These are phyloP conservation scores for Ranitomeya variabilis DNA, from an alignment of 2,113 vertebrate species.

Conservation along the genomic window DNA sequence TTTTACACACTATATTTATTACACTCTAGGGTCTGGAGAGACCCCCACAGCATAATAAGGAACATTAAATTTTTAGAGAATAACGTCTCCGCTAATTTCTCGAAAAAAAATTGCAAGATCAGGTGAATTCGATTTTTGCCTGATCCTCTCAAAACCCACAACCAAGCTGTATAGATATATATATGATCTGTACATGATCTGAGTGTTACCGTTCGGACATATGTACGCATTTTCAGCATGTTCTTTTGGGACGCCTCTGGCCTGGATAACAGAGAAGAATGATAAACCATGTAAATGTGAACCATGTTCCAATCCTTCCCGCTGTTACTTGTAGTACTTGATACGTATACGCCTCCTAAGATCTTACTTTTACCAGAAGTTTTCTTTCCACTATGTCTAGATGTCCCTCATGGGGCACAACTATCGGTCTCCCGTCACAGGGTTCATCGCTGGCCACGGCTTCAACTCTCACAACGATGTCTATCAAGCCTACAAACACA, in stretches of 20 bases:
- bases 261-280: conserved; percentile 60
- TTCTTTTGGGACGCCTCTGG: conserved; percentile 70
- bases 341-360: neutral
- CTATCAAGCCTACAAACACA: conserved; percentile 55
- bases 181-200: neutral
- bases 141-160: too few relatives aligned
- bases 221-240: conserved; percentile 67
- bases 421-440: conserved; percentile 58
- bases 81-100: too few relatives aligned
- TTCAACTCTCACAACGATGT: conserved; percentile 66
- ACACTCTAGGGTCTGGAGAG: too few relatives aligned
- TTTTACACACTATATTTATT: too few relatives aligned
- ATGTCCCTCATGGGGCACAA: conserved; percentile 63
- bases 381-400: conserved; percentile 64
- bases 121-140: too few relatives aligned
- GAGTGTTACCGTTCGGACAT: conserved; percentile 67
- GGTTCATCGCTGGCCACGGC: conserved; percentile 63
- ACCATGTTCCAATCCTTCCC: too few relatives aligned
- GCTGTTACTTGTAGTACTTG: too few relatives aligned
- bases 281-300: neutral
- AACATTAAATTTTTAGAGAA: too few relatives aligned
- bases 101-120: too few relatives aligned
- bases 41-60: too few relatives aligned
- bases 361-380: conserved; percentile 69
- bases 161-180: too few relatives aligned